A percentile compares a stretch with the other conserved stretches of the same genome.
Evolutionary conservation across 2,797 vertebrate species (phyloP).

Genomic region (Dromococcyx pavoninus): DNA sequence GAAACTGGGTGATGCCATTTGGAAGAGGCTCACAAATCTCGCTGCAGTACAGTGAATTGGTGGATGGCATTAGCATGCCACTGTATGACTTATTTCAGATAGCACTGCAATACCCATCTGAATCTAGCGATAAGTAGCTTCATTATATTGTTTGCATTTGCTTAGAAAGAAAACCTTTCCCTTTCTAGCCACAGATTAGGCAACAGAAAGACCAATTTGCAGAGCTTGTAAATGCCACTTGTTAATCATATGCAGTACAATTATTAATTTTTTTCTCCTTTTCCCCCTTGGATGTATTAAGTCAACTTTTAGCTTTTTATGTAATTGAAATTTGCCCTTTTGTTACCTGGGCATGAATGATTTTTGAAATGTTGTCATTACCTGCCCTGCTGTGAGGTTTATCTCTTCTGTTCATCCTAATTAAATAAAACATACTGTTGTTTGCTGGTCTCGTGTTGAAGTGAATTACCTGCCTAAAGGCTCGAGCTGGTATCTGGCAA

Average conservation of each 20-base stretch:
- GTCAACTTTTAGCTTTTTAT: constrained; percentile 63
- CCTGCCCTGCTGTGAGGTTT: constrained; percentile 75
- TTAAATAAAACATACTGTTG: constrained; percentile 79
- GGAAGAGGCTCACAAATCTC: not conserved
- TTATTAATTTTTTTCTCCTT: constrained; percentile 2
- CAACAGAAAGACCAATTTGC: constrained; percentile 49
- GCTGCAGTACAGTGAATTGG: not conserved
- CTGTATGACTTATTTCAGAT: not conserved
- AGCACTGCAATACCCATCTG: not conserved
- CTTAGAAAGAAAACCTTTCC: constrained; percentile 13
- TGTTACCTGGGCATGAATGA: constrained; percentile 75
- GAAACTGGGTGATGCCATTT: not conserved
- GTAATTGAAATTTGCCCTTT: constrained; percentile 78
- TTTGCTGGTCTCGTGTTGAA: constrained; percentile 61
- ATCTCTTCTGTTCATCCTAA: constrained; percentile 78
- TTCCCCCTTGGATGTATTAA: constrained; percentile 9
- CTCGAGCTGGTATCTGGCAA: constrained; percentile 7
- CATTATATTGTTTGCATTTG: constrained; percentile 16
- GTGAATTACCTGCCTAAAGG: constrained; percentile 73
- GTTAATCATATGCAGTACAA: constrained; percentile 27
- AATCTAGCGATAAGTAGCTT: not conserved
- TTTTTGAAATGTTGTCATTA: constrained; percentile 74
- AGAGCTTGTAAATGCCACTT: constrained; percentile 61
- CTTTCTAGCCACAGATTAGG: constrained; percentile 11
- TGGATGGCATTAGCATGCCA: not conserved